phyloP scores from a whole-genome alignment of 2,888 invertebrate species.

The Hypsopygia costalis region DNA sequence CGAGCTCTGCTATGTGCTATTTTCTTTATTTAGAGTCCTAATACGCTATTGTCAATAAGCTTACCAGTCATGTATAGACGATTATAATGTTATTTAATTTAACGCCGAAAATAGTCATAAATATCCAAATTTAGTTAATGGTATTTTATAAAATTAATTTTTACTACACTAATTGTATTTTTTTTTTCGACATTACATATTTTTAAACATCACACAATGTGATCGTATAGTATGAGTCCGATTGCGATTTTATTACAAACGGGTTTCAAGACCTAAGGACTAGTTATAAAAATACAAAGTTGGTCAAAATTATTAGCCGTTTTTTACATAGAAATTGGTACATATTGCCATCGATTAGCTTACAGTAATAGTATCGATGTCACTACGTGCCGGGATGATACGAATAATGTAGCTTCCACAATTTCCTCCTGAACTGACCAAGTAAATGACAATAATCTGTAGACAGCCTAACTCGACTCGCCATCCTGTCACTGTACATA shows the following conservation, averaged over 20 bases:
- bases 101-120: constrained; percentile 78
- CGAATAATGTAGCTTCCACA: constrained; percentile 37
- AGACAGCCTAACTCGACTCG: constrained; percentile 62
- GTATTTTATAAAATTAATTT: constrained; percentile 59
- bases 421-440: constrained; percentile 64
- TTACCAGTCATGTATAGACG: constrained; percentile 78
- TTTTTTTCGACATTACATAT: constrained; percentile 57
- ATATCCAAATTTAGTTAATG: constrained; percentile 80
- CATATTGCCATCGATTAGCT: constrained; percentile 31
- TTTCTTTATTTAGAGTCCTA: constrained; percentile 70
- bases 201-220: constrained; percentile 68
- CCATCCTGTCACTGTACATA: constrained; percentile 49
- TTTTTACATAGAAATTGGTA: constrained; percentile 31
- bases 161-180: constrained; percentile 54
- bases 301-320: constrained; percentile 40
- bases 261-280: constrained; percentile 39
- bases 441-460: constrained; percentile 76
- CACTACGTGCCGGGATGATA: constrained; percentile 25
- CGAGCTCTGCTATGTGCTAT: constrained; percentile 59
- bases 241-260: constrained; percentile 35
- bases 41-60: constrained; percentile 72
- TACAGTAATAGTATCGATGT: constrained; percentile 23
- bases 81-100: constrained; percentile 74
- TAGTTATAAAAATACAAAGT: constrained; percentile 43
- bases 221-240: constrained; percentile 56